A percentile compares a stretch with the other conserved stretches of the same genome.
Conservation (phyloP, 1,140 invertebrate species). For the Heliothis subflexa region DNA sequence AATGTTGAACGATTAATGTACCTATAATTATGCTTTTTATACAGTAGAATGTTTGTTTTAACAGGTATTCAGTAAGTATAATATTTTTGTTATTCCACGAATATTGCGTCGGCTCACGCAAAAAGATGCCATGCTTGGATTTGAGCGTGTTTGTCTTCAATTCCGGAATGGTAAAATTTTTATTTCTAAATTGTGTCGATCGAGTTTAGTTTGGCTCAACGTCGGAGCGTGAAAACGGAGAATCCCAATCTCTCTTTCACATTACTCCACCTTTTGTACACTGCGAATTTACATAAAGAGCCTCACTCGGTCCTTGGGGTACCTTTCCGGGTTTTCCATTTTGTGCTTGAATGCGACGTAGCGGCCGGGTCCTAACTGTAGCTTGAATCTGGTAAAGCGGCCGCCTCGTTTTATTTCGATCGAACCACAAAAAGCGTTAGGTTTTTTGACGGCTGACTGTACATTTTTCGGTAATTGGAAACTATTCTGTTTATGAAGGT, state of each 20-base stretch:
- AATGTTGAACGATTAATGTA: too few relatives aligned
- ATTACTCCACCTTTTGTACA: slow-evolving; percentile 77
- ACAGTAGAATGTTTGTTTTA: not conserved
- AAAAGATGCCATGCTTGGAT: slow-evolving; percentile 36
- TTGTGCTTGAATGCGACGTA: slow-evolving; percentile 71
- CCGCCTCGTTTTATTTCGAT: slow-evolving; percentile 68
- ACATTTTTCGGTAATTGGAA: slow-evolving; percentile 58
- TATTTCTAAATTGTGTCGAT: slow-evolving; percentile 63
- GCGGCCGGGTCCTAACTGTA: slow-evolving; percentile 59
- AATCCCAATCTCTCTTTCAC: slow-evolving; percentile 74
- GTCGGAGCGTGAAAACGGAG: slow-evolving; percentile 64
- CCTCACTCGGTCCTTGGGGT: slow-evolving; percentile 69
- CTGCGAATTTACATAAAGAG: slow-evolving; percentile 78
- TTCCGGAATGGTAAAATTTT: slow-evolving; percentile 59
- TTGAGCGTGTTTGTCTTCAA: slow-evolving; percentile 60
- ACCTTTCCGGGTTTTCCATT: slow-evolving; percentile 76
- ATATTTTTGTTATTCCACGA: slow-evolving; percentile 33
- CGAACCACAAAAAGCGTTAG: slow-evolving; percentile 63
- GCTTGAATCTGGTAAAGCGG: slow-evolving; percentile 67
- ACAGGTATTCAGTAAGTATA: not conserved
- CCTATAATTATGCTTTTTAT: too few relatives aligned
- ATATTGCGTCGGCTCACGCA: slow-evolving; percentile 40
- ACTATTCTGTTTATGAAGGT: slow-evolving; percentile 44
- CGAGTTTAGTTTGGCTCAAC: slow-evolving; percentile 57
- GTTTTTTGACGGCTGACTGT: slow-evolving; percentile 56